A percentile compares a stretch with the other conserved stretches of the same genome.
phyloP scores from a whole-genome alignment of 2,888 invertebrate species.

The Nymphalis polychloros region DNA sequence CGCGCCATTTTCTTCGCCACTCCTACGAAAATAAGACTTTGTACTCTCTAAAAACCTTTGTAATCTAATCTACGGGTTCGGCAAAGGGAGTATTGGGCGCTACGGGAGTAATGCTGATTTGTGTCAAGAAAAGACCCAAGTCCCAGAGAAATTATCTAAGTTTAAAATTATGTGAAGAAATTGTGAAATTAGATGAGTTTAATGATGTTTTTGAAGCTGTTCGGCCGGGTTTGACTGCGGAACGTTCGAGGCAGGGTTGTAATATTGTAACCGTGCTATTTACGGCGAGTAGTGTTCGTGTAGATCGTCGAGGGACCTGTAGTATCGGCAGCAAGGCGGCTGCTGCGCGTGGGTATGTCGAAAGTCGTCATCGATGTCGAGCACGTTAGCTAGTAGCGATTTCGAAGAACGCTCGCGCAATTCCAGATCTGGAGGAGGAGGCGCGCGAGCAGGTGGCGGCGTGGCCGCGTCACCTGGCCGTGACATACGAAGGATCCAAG shows the following conservation, averaged over 20 bases:
- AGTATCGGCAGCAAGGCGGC: conserved; percentile 88
- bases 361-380: conserved; percentile 98
- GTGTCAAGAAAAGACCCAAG: conserved; percentile 58
- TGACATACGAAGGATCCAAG: conserved; percentile 97
- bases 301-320: conserved; percentile 86
- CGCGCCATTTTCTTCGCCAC: conserved; percentile 85
- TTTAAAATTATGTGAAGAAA: conserved; percentile 41
- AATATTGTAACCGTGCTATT: conserved; percentile 80
- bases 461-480: conserved; percentile 84
- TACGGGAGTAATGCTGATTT: conserved; percentile 74
- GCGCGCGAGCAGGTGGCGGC: conserved; percentile 85
- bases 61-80: conserved; percentile 73
- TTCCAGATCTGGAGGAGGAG: conserved; percentile 92
- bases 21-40: conserved; percentile 63
- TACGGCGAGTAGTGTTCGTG: conserved; percentile 82
- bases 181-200: conserved; percentile 52
- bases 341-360: conserved; percentile 89
- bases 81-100: conserved; percentile 73
- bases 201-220: conserved; percentile 56
- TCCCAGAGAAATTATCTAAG: conserved; percentile 53
- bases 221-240: conserved; percentile 74
- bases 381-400: conserved; percentile 96
- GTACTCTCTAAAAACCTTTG: conserved; percentile 48
- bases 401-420: conserved; percentile 95
- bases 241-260: conserved; percentile 74